Evolutionary conservation across 2,113 vertebrate genomes (phyloP), one percentile per base, ranked within the genome.

Genomic region (Isichthys henryi): DNA sequence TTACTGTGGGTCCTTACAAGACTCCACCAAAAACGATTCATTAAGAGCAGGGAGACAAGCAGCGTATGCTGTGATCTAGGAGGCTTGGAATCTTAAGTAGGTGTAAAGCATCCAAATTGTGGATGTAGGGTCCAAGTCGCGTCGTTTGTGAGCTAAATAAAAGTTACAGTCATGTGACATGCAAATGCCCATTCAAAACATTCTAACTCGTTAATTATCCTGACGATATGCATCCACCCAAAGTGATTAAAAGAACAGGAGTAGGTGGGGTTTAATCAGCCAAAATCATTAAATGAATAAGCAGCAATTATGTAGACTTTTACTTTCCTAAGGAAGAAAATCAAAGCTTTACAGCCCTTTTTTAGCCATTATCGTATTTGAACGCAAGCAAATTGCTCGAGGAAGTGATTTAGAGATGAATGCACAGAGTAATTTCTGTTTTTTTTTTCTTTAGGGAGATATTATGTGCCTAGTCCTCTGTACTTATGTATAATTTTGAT

Each of bases 331-430:
- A 43, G 19, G 70, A 70, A 90, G 77, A 4, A 88, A 92, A 92
- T 91, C 43, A 92, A 91, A 92, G 87, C 70, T 46, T 87, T 91
- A 74, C 52, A 91, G 46, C 31, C 35, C 19, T n/a, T 91, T 91
- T 92, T 91, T 83, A 92, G 48, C 77, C 39, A 62, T 89, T 85
- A 88, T 77, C 87, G 21, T 70, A 93, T 92, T 93, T 74, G 90
- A 50, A 86, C 80, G 52, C 50, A 83, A 89, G 89, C 83, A 93
- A 93, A 93, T 92, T 94, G 89, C 90, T 88, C 84, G 89, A 87
- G 89, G 90, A 88, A 9, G 58, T 83, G 83, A 58, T 88, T 92
- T 93, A 88, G 86, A 88, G 88, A 77, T 90, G 89, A 93, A 92
- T 45, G 56, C 86, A 90, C 86, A 58, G 80, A 89, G 80, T 66